These are phyloP conservation scores for Podotricha telesiphe DNA, from an alignment of 2,888 invertebrate species.

Conservation along the genomic window DNA sequence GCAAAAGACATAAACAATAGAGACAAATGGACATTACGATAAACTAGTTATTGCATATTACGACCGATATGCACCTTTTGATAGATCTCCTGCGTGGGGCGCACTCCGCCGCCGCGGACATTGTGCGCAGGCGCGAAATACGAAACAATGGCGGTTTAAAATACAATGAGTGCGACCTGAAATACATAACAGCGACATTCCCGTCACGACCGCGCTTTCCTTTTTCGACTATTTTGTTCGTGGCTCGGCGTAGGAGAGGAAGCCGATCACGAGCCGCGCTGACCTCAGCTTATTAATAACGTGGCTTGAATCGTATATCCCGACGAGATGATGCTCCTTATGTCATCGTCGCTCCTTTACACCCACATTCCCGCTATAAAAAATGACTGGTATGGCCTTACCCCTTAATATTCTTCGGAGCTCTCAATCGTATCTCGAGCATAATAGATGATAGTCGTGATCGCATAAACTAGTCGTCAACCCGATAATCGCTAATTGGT, in stretches of 20 bases:
- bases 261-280: constrained; percentile 60
- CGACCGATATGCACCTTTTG: constrained; percentile 25
- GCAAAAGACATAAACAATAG: background rate
- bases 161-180: constrained; percentile 79
- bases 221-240: constrained; percentile 78
- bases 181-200: constrained; percentile 78
- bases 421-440: constrained; percentile 50
- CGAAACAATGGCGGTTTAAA: constrained; percentile 80
- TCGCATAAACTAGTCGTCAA: constrained; percentile 56
- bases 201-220: constrained; percentile 78
- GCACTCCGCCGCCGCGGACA: constrained; percentile 33
- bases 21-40: constrained; percentile 12
- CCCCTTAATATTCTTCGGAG: constrained; percentile 56
- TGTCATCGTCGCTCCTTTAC: constrained; percentile 39
- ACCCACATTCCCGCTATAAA: constrained; percentile 50
- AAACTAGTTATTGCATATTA: background rate
- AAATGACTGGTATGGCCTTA: constrained; percentile 38
- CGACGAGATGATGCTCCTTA: constrained; percentile 24
- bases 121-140: constrained; percentile 74
- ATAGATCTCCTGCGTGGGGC: constrained; percentile 32
- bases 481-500: constrained; percentile 67
- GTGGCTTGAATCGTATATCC: constrained; percentile 73
- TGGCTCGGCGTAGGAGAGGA: constrained; percentile 57
- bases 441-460: constrained; percentile 71
- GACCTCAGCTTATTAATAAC: constrained; percentile 75